These are phyloP conservation scores for Diadophis punctatus DNA, from an alignment of 2,113 vertebrate species.

Conservation along the genomic window DNA sequence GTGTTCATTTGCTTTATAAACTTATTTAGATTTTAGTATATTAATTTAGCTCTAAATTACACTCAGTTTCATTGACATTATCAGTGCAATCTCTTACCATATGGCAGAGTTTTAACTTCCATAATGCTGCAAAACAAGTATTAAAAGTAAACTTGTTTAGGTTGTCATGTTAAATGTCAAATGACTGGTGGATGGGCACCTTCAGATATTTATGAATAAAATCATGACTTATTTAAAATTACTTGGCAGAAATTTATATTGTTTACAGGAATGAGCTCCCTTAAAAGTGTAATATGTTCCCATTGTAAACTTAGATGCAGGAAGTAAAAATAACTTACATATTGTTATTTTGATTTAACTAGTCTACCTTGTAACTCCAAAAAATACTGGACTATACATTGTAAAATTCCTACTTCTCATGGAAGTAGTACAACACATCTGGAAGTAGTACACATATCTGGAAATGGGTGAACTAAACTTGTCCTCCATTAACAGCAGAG, in stretches of 20 bases:
- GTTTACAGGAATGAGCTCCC: conserved; percentile 5
- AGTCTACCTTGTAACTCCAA: background rate
- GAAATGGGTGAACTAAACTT: background rate
- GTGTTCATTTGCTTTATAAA: background rate
- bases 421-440: background rate
- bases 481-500: background rate
- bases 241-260: conserved; percentile 46
- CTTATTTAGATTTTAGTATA: background rate
- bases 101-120: background rate
- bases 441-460: background rate
- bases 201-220: conserved; percentile 45
- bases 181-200: conserved; percentile 25
- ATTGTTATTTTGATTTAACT: background rate
- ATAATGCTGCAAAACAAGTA: background rate
- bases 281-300: background rate
- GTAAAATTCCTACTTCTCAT: background rate
- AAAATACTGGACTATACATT: background rate
- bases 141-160: background rate
- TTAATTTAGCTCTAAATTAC: rapidly evolving
- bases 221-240: conserved; percentile 39
- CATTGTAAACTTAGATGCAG: background rate
- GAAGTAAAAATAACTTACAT: background rate
- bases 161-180: conserved; percentile 4
- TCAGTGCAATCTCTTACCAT: background rate
- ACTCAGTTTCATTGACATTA: background rate